These are phyloP conservation scores for Tetrax tetrax DNA, from an alignment of 2,113 vertebrate species.

Conservation along the genomic window DNA sequence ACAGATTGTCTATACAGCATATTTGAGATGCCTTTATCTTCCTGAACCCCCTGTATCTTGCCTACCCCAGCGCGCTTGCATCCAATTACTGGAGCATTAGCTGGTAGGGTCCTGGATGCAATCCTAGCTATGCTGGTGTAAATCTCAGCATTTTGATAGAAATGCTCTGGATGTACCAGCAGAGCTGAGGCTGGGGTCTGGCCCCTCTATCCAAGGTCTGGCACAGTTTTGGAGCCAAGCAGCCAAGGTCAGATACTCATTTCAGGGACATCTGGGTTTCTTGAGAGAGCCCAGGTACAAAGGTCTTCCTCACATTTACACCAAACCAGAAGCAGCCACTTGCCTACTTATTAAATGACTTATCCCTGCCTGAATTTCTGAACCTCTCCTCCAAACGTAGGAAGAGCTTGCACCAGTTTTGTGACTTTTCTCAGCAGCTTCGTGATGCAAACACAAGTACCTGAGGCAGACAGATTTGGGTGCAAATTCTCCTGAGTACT, in stretches of 20 bases:
- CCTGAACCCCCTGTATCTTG: background rate
- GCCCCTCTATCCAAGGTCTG: background rate
- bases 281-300: background rate
- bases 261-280: background rate
- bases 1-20: background rate
- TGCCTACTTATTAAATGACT: background rate
- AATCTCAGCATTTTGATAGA: background rate
- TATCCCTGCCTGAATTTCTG: background rate
- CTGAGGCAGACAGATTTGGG: background rate
- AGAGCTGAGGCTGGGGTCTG: background rate
- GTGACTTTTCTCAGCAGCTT: background rate
- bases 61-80: background rate
- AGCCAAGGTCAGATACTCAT: background rate
- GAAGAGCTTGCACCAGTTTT: background rate
- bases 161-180: background rate
- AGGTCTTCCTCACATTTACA: background rate
- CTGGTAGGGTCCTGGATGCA: background rate
- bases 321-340: background rate
- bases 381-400: background rate
- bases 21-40: slow-evolving; percentile 16
- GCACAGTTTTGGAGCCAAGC: background rate
- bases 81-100: background rate
- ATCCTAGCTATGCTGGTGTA: background rate
- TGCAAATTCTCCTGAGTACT: background rate
- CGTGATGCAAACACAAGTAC: background rate